Base-by-base conservation (phyloP, 2,888 invertebrate genomes). In the Suillia variegata region DNA sequence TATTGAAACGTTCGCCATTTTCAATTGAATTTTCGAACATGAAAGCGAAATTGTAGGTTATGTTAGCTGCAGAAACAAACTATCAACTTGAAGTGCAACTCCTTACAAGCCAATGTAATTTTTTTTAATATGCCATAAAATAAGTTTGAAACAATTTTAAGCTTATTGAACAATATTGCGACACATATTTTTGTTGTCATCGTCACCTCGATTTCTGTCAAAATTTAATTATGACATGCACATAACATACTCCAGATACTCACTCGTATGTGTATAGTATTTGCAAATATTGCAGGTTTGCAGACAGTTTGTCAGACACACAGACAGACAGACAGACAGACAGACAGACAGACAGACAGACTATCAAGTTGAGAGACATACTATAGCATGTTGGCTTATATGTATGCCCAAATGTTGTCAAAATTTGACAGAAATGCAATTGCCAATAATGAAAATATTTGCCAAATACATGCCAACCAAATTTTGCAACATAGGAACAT, bases 41-140 rank as follows among this genome's bases (percentile, higher is more conserved):
- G 59, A 64, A 62, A 64, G 63, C 50, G 58, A 62, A 58, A 59
- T 62, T 62, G 18, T 62, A 48, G 57, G 55, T 59, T 61, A 62
- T 38, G 31, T 57, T 24, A 31, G 12, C 12, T 6, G 6, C 31
- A 31, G 31, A 31, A 31, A 31, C 31, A 31, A 31, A n/a, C n/a
- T n/a, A n/a, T n/a, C n/a, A n/a, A n/a, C n/a, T n/a, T n/a, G n/a
- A n/a, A n/a, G n/a, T n/a, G n/a, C n/a, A n/a, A n/a, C n/a, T n/a
- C n/a, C n/a, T n/a, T n/a, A n/a, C n/a, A n/a, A n/a, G n/a, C n/a
- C n/a, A n/a, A n/a, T n/a, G n/a, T n/a, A n/a, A n/a, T n/a, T n/a
- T n/a, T n/a, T n/a, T n/a, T n/a, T n/a, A n/a, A n/a, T n/a, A n/a
- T n/a, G n/a, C n/a, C n/a, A n/a, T n/a, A n/a, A n/a, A n/a, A n/a